A percentile compares a stretch with the other conserved stretches of the same genome.
These are phyloP conservation scores for Scaptomyza flava DNA, from an alignment of 2,888 invertebrate genomes.

Conservation along the genomic window DNA sequence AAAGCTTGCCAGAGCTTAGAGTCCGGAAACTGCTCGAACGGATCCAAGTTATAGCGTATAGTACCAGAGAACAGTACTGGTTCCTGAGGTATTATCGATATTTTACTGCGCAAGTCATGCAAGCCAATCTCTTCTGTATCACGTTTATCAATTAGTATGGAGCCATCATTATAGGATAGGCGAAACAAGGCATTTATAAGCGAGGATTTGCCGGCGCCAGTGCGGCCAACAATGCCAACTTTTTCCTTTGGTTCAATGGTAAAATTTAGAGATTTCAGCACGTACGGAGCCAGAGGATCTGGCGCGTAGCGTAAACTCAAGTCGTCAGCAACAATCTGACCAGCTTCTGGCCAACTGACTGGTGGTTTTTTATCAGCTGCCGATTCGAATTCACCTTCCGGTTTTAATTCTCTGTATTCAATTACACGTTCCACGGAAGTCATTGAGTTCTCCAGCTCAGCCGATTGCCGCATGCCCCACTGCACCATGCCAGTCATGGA, in stretches of 20 bases:
- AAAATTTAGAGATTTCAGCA: constrained; percentile 90
- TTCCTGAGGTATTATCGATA: constrained; percentile 94
- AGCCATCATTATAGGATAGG: constrained; percentile 91
- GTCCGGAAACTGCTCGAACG: constrained; percentile 92
- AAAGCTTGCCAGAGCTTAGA: constrained; percentile 92
- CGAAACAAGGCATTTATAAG: constrained; percentile 91
- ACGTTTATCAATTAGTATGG: constrained; percentile 91
- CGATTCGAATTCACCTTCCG: constrained; percentile 87
- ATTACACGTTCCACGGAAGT: constrained; percentile 93
- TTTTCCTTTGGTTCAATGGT: constrained; percentile 87
- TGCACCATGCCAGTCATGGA: constrained; percentile 88
- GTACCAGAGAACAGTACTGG: constrained; percentile 94
- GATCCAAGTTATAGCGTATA: constrained; percentile 94
- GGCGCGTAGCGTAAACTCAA: constrained; percentile 90
- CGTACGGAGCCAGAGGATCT: constrained; percentile 87
- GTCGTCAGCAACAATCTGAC: constrained; percentile 88
- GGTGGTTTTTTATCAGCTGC: constrained; percentile 87
- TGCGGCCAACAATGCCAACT: constrained; percentile 89
- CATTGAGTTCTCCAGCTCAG: constrained; percentile 94
- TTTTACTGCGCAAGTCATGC: constrained; percentile 89
- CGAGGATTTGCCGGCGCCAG: constrained; percentile 90
- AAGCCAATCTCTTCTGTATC: constrained; percentile 89
- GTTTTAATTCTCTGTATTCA: constrained; percentile 86
- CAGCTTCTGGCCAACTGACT: constrained; percentile 89
- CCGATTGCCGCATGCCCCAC: constrained; percentile 97